Evolutionary conservation across 2,797 vertebrate genomes (phyloP).

Genomic region (Ceryle rudis): DNA sequence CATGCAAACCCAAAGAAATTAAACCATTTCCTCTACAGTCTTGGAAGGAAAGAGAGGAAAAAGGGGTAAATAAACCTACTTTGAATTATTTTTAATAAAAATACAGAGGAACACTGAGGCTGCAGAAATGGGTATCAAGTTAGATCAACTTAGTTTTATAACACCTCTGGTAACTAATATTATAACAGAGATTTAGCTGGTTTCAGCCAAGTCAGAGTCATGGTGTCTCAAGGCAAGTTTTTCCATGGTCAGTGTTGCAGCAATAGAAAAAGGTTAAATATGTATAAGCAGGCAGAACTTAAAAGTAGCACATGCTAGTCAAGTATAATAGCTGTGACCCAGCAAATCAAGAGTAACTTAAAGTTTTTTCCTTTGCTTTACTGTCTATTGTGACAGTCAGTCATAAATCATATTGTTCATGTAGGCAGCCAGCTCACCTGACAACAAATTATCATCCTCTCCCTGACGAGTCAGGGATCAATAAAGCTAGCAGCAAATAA

Average conservation of each 20-base stretch:
- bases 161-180: neutral
- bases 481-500: neutral
- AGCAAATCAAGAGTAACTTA: neutral
- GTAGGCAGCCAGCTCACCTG: neutral
- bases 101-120: neutral
- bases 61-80: rapidly evolving
- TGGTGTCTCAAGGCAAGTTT: neutral
- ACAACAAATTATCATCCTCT: neutral
- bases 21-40: neutral
- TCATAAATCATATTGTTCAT: neutral
- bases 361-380: neutral
- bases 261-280: neutral
- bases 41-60: neutral
- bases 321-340: neutral
- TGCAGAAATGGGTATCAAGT: neutral
- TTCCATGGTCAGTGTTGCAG: neutral
- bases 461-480: neutral
- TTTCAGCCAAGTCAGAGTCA: neutral
- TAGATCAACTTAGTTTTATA: neutral
- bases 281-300: neutral
- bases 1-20: neutral
- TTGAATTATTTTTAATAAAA: neutral
- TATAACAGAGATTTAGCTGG: neutral
- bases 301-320: neutral
- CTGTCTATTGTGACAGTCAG: neutral